phyloP scores from a whole-genome alignment of 2,113 vertebrate genomes.

The Casuarius casuarius region DNA sequence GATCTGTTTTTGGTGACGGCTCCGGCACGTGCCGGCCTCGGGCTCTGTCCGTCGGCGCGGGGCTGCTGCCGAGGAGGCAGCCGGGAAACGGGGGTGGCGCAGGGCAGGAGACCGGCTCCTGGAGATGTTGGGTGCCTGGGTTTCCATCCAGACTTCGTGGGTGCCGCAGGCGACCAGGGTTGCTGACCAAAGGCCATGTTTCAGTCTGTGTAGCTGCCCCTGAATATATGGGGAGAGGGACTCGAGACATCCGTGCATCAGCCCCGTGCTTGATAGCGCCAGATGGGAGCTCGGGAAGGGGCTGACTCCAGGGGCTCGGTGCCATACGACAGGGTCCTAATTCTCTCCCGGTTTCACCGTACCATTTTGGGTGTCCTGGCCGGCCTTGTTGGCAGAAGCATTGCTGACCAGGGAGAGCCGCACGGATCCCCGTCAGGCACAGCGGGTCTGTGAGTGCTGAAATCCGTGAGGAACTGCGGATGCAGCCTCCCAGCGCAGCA shows the following conservation, averaged over 20 bases:
- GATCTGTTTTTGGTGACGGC: conserved; percentile 2
- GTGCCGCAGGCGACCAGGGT: not conserved
- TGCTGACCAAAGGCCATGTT: not conserved
- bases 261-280: too few species aligned
- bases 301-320: not conserved
- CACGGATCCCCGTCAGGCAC: too few species aligned
- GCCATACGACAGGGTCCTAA: not conserved
- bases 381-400: too few species aligned
- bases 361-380: too few species aligned
- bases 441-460: too few species aligned
- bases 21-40: not conserved
- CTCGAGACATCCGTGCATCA: not conserved
- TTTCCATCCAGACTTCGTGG: not conserved
- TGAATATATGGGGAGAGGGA: not conserved
- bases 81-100: not conserved
- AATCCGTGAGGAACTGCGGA: too few species aligned
- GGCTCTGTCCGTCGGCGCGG: not conserved
- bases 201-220: not conserved
- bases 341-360: not conserved
- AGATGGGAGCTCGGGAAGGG: not conserved
- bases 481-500: too few species aligned
- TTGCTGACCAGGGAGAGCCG: too few species aligned
- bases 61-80: not conserved
- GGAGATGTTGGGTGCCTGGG: not conserved
- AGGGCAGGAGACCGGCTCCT: not conserved